phyloP scores from a whole-genome alignment of 2,797 vertebrate genomes.

The Pangasius macronema region DNA sequence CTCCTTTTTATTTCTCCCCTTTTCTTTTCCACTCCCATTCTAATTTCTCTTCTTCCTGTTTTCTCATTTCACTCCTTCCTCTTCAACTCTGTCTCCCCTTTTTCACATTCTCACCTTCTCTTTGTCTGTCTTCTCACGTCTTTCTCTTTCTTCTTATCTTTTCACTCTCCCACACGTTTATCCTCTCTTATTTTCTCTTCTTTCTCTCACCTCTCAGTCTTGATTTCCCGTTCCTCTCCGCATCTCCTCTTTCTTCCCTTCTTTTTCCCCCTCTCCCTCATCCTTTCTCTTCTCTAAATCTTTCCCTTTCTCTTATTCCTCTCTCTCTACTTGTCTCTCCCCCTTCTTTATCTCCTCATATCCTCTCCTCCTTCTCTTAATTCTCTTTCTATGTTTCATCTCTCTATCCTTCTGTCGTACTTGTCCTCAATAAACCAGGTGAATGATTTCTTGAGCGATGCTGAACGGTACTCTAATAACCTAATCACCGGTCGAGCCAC shows the following conservation, averaged over 20 bases:
- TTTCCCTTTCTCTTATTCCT: not conserved
- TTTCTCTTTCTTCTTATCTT: not conserved
- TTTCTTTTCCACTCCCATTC: not conserved
- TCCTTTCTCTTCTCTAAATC: too few species aligned
- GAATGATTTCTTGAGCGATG: constrained; percentile 1
- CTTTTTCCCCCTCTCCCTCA: not conserved
- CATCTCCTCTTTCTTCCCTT: not conserved
- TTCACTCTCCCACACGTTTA: not conserved
- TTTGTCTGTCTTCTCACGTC: constrained; percentile 10
- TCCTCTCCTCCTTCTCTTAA: not conserved
- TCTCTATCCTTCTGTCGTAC: not conserved
- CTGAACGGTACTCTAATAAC: not conserved
- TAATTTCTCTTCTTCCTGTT: not conserved
- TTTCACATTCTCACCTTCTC: not conserved
- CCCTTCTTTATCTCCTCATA: not conserved
- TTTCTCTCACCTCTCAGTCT: not conserved
- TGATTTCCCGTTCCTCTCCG: not conserved
- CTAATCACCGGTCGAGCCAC: constrained; percentile 1
- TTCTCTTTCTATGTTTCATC: not conserved
- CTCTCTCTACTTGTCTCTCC: not conserved
- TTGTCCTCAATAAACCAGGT: not conserved
- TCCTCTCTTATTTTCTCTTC: constrained; percentile 40
- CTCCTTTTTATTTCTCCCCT: not conserved
- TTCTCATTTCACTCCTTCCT: constrained; percentile 13
- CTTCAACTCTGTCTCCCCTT: not conserved